Percentiles rank a stretch among this genome's conserved stretches.
Conservation (phyloP, 2,797 vertebrate genomes). For the Saxicola maurus region DNA sequence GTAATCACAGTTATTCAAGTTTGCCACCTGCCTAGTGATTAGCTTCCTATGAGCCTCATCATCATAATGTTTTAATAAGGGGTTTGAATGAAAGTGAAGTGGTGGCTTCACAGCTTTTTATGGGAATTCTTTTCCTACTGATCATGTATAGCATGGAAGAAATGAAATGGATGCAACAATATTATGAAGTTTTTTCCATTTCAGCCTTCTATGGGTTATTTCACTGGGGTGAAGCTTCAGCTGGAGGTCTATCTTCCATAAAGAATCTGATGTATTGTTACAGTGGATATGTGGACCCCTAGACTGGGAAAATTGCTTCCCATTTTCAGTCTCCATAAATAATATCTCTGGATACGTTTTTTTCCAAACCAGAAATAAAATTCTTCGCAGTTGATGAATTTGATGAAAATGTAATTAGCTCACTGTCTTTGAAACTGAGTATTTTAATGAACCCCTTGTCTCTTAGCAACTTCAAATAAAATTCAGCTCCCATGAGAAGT, state of each 20-base stretch:
- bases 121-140: not conserved
- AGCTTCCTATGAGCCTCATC: not conserved
- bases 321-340: not conserved
- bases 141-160: not conserved
- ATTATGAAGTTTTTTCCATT: not conserved
- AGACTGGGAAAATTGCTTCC: not conserved
- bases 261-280: not conserved
- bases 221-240: not conserved
- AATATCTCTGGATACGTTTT: not conserved
- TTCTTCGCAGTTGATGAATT: not conserved
- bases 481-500: not conserved
- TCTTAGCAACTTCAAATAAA: not conserved
- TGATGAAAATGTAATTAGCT: not conserved
- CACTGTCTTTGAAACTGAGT: not conserved
- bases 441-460: not conserved
- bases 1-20: not conserved
- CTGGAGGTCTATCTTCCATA: not conserved
- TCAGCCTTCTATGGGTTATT: not conserved
- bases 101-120: not conserved
- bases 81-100: not conserved
- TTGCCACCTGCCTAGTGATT: not conserved
- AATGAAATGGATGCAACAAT: not conserved
- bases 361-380: not conserved
- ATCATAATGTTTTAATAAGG: not conserved
- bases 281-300: not conserved